Evolutionary conservation across 2,888 invertebrate genomes (phyloP), one percentile per base, ranked within the genome.

Genomic region (Orthonevra nobilis): DNA sequence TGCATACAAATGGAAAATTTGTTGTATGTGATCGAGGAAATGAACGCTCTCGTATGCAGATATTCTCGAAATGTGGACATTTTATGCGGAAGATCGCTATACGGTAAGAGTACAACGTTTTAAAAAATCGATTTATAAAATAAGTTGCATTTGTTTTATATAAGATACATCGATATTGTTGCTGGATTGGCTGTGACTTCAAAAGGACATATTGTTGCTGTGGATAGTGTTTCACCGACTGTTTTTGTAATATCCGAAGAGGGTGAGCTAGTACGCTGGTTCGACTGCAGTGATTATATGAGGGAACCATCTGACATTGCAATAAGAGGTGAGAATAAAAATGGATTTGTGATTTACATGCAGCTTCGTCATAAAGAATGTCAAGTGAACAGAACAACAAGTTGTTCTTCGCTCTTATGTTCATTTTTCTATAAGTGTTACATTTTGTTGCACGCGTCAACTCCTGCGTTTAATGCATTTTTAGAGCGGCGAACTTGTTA

Each of bases 11-110:
- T 56, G 96, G 96, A 32, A 96, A 96, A 87, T 96, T 96, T 88
- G 97, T 98, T n/a, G 97, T 98, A 2, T 98, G 98, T 88, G 98
- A 98, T 89, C 94, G 98, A 82, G 98, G 98, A 46, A 97, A 97
- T 85, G 98, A 98, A 87, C 92, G 98, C 61, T 97, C 97, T 0
- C 93, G 98, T 69, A 97, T 98, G 97, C 98, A 98, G 89, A 96
- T 98, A 83, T 98, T 98, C 87, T 97, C 96, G 36, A 96, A 96
- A 86, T 97, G 94, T 86, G 98, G 98, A 20, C 96, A 97, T 86
- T 98, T 98, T 89, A 91, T 98, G 85, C 96, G 96, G 89, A 98
- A 98, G 89, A 98, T 98, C 81, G 96, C 97, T 74, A 94, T 94
- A 81, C 91, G 89, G 88, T 89, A 4, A 23, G 54, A 74, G 73